These are phyloP conservation scores for Coregonus ussuriensis DNA, from an alignment of 2,797 vertebrate genomes.

Conservation along the genomic window DNA sequence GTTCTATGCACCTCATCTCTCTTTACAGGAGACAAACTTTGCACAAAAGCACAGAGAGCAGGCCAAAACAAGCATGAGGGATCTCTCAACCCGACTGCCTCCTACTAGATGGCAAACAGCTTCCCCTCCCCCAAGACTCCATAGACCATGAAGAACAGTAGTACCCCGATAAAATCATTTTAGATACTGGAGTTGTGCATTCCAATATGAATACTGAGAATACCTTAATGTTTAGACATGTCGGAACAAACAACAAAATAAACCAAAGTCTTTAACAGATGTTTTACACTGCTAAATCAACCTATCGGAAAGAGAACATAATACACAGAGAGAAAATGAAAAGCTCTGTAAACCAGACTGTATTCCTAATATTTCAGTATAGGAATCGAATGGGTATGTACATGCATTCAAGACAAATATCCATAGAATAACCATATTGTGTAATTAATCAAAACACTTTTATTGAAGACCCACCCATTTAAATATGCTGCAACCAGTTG, in stretches of 20 bases:
- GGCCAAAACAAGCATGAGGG: slow-evolving; percentile 31
- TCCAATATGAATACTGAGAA: slow-evolving; percentile 58
- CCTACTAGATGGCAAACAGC: slow-evolving; percentile 6
- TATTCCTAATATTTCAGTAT: background rate
- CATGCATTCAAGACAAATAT: slow-evolving; percentile 2
- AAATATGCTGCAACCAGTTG: slow-evolving; percentile 18
- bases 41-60: slow-evolving; percentile 32
- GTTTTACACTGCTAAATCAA: slow-evolving; percentile 26
- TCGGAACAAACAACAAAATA: slow-evolving; percentile 15
- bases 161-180: slow-evolving; percentile 41
- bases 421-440: background rate
- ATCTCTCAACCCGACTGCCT: slow-evolving; percentile 31
- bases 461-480: background rate
- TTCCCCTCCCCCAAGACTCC: slow-evolving; percentile 19
- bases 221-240: slow-evolving; percentile 38
- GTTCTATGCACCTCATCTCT: slow-evolving; percentile 36
- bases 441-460: background rate
- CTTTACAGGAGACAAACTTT: slow-evolving; percentile 8
- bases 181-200: slow-evolving; percentile 61
- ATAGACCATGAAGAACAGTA: slow-evolving; percentile 41
- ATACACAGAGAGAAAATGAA: background rate
- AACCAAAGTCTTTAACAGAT: background rate
- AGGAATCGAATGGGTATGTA: slow-evolving; percentile 12
- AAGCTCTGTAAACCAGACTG: background rate
- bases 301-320: background rate